phyloP scores from a whole-genome alignment of 2,113 vertebrate genomes.

The Canis aureus region DNA sequence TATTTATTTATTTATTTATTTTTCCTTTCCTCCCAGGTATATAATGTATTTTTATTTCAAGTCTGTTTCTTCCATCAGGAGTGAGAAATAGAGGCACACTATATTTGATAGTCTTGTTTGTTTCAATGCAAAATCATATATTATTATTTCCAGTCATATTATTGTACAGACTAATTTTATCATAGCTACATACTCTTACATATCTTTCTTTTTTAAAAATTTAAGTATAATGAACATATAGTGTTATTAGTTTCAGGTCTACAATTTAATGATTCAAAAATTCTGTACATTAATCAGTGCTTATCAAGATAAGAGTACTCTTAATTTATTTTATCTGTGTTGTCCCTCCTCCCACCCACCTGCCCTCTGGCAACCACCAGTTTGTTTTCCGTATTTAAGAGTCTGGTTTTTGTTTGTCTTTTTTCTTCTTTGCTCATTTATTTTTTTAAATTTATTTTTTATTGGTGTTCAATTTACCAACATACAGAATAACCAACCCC shows the following conservation, averaged over 20 bases:
- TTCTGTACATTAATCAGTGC: background rate
- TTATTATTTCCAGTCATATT: background rate
- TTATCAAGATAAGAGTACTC: background rate
- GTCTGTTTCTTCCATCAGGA: background rate
- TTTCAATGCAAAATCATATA: conserved; percentile 7
- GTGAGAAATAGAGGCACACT: background rate
- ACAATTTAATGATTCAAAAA: background rate
- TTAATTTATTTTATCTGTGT: background rate
- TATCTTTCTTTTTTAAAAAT: background rate
- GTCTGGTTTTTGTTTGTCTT: background rate
- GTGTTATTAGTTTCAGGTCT: background rate
- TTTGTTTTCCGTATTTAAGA: background rate
- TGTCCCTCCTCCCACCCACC: background rate
- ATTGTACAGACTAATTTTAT: background rate
- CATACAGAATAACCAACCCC: no score
- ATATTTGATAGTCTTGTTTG: background rate
- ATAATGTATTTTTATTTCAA: background rate
- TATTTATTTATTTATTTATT: no score
- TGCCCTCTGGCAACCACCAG: background rate
- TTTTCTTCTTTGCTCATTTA: background rate
- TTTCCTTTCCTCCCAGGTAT: background rate
- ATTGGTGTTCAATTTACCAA: no score
- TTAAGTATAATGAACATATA: background rate
- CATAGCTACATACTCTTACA: background rate
- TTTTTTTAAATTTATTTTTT: background rate